Evolutionary conservation across 2,888 invertebrate species (phyloP).

Genomic region (Diplolepis rosae): DNA sequence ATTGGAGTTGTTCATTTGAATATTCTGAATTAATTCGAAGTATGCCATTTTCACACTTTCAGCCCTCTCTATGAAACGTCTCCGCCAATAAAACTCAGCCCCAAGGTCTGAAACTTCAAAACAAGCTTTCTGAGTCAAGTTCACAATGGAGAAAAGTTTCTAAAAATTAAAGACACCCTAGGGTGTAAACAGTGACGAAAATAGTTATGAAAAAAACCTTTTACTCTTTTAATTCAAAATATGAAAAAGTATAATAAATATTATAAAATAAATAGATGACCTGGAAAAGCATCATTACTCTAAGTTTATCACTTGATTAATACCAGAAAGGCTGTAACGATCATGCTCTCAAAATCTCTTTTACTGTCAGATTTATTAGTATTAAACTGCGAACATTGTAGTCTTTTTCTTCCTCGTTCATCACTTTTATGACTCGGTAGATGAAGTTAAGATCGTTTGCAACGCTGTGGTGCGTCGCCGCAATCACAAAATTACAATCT

Average conservation of each 20-base stretch:
- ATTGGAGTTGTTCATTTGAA: no score
- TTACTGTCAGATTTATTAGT: conserved; percentile 20
- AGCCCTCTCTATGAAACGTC: not conserved
- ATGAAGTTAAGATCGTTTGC: conserved; percentile 19
- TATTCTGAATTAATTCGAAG: no score
- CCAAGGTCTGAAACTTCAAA: not conserved
- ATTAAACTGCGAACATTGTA: conserved; percentile 7
- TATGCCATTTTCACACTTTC: no score
- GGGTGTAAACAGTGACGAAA: not conserved
- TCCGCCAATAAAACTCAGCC: not conserved
- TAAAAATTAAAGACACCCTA: not conserved
- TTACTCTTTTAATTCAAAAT: not conserved
- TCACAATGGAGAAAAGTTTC: not conserved
- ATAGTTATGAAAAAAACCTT: not conserved
- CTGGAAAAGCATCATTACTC: not conserved
- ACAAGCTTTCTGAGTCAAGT: not conserved
- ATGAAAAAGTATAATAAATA: no score
- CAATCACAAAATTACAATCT: conserved; percentile 28
- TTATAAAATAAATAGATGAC: not conserved
- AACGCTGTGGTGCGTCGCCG: conserved; percentile 14
- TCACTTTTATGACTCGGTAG: conserved; percentile 24
- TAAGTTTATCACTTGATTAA: not conserved
- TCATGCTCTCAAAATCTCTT: conserved; percentile 24
- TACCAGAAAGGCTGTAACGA: not conserved
- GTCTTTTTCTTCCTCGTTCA: conserved; percentile 26